Percentiles rank a stretch among this genome's conserved stretches.
These are phyloP conservation scores for Cryptotermes secundus DNA, from an alignment of 1,140 invertebrate species.

Conservation along the genomic window DNA sequence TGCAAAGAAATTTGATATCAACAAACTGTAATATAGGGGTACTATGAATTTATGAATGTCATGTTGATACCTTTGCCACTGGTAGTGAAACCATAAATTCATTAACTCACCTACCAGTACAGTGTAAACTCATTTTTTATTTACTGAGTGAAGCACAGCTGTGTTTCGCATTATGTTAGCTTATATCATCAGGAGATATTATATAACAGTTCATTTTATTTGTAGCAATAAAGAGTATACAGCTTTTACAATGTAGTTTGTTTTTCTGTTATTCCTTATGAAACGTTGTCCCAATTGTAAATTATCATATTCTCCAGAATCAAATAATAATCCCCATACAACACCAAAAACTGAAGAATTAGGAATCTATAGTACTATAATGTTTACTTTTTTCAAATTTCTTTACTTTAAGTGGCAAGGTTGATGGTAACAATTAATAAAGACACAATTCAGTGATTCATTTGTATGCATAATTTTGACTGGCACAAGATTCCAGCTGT, in stretches of 20 bases:
- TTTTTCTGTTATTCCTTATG: background rate
- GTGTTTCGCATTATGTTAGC: background rate
- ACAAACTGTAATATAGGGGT: background rate
- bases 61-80: background rate
- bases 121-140: background rate
- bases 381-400: no score
- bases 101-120: background rate
- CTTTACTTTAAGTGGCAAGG: no score
- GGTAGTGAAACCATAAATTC: background rate
- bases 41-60: background rate
- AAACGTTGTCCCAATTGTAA: background rate
- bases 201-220: background rate
- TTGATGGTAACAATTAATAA: no score
- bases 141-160: background rate
- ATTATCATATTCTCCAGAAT: background rate
- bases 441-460: no score
- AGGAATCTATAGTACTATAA: no score
- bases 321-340: no score
- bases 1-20: background rate
- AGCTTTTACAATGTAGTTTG: background rate
- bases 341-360: no score
- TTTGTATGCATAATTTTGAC: no score
- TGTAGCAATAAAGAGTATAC: background rate
- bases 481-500: no score
- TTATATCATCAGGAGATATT: background rate